Evolutionary conservation across 2,113 vertebrate genomes (phyloP).

Genomic region (Pleuronectes platessa): DNA sequence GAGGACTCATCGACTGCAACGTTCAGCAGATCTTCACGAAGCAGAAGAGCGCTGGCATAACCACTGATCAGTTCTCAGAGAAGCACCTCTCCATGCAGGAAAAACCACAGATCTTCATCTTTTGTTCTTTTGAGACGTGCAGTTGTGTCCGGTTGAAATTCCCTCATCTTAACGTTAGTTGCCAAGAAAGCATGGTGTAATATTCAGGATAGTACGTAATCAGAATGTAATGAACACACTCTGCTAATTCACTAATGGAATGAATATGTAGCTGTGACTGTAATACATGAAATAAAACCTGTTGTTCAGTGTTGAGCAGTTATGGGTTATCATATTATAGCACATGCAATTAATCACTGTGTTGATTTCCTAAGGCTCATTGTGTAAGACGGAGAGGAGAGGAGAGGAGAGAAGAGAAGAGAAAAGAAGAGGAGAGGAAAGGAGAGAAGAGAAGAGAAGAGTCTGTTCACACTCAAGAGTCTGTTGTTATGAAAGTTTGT

Average conservation of each 20-base stretch:
- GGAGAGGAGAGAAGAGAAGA: too few relatives aligned
- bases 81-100: background rate
- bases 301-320: background rate
- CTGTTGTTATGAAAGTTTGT: background rate
- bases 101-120: background rate
- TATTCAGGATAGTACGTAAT: background rate
- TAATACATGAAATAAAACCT: background rate
- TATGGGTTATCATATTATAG: background rate
- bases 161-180: background rate
- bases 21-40: background rate
- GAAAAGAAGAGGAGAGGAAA: too few relatives aligned
- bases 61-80: background rate
- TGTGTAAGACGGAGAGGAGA: background rate
- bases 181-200: slow-evolving; percentile 1
- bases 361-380: background rate
- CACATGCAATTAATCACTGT: background rate
- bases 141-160: too few relatives aligned
- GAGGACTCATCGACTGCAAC: slow-evolving; percentile 2
- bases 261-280: background rate
- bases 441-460: background rate
- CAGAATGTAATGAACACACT: slow-evolving; percentile 23
- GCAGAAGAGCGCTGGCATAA: background rate
- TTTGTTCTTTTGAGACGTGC: background rate
- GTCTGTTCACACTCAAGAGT: background rate
- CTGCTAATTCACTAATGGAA: background rate